Evolutionary conservation across 2,797 vertebrate genomes (phyloP), one percentile per base, ranked within the genome.

Genomic region (Xiphophorus birchmanni): DNA sequence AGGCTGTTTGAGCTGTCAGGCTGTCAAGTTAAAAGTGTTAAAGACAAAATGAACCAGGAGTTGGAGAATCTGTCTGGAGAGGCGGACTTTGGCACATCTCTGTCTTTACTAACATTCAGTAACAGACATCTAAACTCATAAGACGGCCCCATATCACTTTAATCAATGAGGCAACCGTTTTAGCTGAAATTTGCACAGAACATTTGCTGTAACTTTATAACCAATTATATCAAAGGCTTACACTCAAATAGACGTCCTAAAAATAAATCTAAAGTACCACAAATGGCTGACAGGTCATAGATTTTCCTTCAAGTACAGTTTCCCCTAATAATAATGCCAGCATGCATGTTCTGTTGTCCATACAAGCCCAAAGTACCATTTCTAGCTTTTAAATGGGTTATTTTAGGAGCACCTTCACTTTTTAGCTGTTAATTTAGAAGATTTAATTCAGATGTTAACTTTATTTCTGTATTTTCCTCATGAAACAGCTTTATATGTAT

Each of bases 1-100:
- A 52, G 73, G 23, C 47, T 1, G 44, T 45, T 35, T 21, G 23
- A 81, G 80, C 47, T 74, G 65, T 85, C 52, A 72, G 56, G 60
- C 50, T 52, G 67, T 78, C n/a, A 21, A 18, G 65, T 29, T 5
- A 42, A 56, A 74, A 48, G 2, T 7, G 7, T 26, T 32, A 48
- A 40, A 74, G 76, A 67, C 26, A 11, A 29, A 50, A 50, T 58
- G n/a, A 73, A 76, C 13, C 23, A 48, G 11, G 21, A 37, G 47
- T 71, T 35, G 44, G 29, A 56, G 35, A 17, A 50, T 63, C 65
- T 1, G 44, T 8, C 37, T 47, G 77, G 12, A 37, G 17, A 54
- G 18, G 47, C 13, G 37, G 32, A 32, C 50, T 21, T 13, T 52
- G 47, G 29, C 73, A 74, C 23, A 2, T 23, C 23, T 42, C 40